A percentile compares a stretch with the other conserved stretches of the same genome.
phyloP scores from a whole-genome alignment of 2,797 vertebrate genomes.

The Notolabrus celidotus region DNA sequence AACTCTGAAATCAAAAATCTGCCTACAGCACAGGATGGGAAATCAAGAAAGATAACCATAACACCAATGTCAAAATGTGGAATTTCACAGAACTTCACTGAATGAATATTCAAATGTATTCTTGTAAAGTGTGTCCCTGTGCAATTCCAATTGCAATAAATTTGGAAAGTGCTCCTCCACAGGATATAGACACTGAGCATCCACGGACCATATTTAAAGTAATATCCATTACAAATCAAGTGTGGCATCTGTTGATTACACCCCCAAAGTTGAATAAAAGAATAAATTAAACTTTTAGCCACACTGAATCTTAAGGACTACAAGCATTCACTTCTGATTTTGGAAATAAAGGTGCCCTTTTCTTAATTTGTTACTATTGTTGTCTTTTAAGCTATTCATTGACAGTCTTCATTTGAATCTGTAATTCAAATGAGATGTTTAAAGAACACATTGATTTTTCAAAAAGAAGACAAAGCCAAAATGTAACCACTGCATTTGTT shows the following conservation, averaged over 20 bases:
- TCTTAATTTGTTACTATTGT: neutral
- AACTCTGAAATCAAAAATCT: constrained; percentile 35
- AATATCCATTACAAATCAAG: constrained; percentile 40
- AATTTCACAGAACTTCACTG: constrained; percentile 35
- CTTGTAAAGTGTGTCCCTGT: constrained; percentile 16
- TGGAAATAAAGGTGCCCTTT: constrained; percentile 4
- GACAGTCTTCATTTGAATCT: constrained; percentile 1
- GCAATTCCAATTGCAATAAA: constrained; percentile 31
- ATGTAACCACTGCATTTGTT: neutral
- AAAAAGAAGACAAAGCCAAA: neutral
- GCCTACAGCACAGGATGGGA: constrained; percentile 25
- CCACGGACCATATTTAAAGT: constrained; percentile 15
- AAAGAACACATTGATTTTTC: neutral
- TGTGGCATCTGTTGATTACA: constrained; percentile 48
- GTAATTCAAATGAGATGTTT: neutral
- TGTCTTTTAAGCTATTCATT: neutral
- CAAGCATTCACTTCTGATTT: neutral
- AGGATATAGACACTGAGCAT: constrained; percentile 18
- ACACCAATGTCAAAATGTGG: constrained; percentile 16
- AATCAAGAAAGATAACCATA: constrained; percentile 18
- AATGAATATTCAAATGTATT: constrained; percentile 43
- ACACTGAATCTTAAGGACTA: constrained; percentile 4
- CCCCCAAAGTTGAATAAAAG: constrained; percentile 18
- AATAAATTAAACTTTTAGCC: constrained; percentile 27
- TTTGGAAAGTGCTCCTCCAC: constrained; percentile 26